Base-by-base conservation (phyloP, 2,113 vertebrate genomes). In the Elachura formosa region DNA sequence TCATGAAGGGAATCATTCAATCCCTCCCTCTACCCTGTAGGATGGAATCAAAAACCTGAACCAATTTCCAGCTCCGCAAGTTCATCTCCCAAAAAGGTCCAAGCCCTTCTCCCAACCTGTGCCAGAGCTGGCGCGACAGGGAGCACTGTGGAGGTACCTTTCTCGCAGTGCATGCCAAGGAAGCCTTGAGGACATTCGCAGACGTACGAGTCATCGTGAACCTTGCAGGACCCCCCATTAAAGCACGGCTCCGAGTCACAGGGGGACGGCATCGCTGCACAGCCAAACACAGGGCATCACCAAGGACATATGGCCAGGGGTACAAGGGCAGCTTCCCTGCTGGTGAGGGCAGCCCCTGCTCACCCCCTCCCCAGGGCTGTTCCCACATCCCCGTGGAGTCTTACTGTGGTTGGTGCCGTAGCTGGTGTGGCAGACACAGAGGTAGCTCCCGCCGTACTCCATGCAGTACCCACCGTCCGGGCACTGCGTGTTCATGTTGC, bases 191-290 rank as follows among this genome's bases (percentile, higher is more conserved):
- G 98, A 93, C 99, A 99, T 79, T 98, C 98, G 45, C 99, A 99
- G 59, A 96, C 98, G 96, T 99, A 99, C 1, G 98, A 98, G 79
- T 98, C 98, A 0, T 99, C 98, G 0, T 98, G 97, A 94, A 98
- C 98, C 4, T 98, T 98, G 46, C 99, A 99, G 95, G 98, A 99
- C 4, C 99, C 99, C 31, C 99, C 99, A 3, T 99, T 99, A 96
- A 99, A 97, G 97, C 99, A 99, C 92, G 99, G 99, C 82, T 99
- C 98, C 0, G 99, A 99, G 97, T 99, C 99, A 2, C 99, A 99
- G 94, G 98, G 99, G 17, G 99, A 99, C 2, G 98, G 98, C 97
- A 99, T 97, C 34, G 99, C 99, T 99, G 98, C 96, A 97, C 97
- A 98, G 96, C 96, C 97, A 84, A 78, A 59, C 22, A 76, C 13